These are phyloP conservation scores for Halcyon chelicuti DNA, from an alignment of 2,797 vertebrate genomes.

Conservation along the genomic window DNA sequence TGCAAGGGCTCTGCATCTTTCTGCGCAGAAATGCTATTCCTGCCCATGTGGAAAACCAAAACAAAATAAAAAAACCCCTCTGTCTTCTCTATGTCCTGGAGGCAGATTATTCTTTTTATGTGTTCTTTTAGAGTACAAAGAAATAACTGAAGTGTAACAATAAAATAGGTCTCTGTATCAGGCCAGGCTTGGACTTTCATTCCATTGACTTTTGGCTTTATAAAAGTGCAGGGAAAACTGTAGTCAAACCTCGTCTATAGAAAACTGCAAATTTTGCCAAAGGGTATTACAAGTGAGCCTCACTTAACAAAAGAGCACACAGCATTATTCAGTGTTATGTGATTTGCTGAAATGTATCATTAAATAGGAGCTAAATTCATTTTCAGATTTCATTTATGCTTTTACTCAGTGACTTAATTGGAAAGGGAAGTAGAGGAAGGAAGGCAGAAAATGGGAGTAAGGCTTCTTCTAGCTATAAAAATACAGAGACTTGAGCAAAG, in stretches of 20 bases:
- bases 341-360: constrained; percentile 58
- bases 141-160: constrained; percentile 69
- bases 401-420: background rate
- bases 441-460: background rate
- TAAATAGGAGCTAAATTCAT: background rate
- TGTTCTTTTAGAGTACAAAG: constrained; percentile 64
- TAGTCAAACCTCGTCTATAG: constrained; percentile 38
- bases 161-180: constrained; percentile 65
- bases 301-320: constrained; percentile 52
- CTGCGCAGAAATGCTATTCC: constrained; percentile 48
- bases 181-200: constrained; percentile 54
- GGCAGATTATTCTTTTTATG: constrained; percentile 58
- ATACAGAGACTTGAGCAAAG: background rate
- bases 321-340: constrained; percentile 51
- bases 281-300: constrained; percentile 50
- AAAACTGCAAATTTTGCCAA: constrained; percentile 54
- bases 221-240: background rate
- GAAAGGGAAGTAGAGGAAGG: background rate
- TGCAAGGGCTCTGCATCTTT: constrained; percentile 59
- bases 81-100: constrained; percentile 50
- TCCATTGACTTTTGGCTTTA: constrained; percentile 8
- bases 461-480: background rate
- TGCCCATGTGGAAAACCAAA: background rate
- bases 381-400: background rate
- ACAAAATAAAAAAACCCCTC: background rate